Conservation (phyloP, 1,140 invertebrate species). For the Drosophila paulistorum region DNA sequence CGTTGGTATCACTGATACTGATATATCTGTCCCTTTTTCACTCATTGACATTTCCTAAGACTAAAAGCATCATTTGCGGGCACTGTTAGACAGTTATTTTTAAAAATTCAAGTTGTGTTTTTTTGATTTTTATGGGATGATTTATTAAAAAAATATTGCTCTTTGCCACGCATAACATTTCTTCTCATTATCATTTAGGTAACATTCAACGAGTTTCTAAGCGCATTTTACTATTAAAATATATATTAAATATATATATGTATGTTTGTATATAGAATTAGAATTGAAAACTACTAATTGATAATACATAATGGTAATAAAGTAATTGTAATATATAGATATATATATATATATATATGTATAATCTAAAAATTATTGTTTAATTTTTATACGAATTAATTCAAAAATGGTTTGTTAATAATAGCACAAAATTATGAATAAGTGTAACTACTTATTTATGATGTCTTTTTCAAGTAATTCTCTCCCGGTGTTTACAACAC, state of each 20-base stretch:
- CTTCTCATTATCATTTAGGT: constrained; percentile 40
- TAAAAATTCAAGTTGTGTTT: neutral
- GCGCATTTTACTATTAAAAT: constrained; percentile 56
- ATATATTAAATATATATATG: constrained; percentile 28
- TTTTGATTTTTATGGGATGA: constrained; percentile 31
- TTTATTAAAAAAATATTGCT: constrained; percentile 81
- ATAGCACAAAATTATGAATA: constrained; percentile 46
- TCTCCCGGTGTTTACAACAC: constrained; percentile 80
- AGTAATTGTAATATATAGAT: constrained; percentile 36
- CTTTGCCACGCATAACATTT: constrained; percentile 71
- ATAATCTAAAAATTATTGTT: constrained; percentile 59
- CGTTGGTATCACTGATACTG: too few species aligned
- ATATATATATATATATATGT: constrained; percentile 18
- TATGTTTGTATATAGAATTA: constrained; percentile 11
- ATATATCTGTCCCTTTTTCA: neutral
- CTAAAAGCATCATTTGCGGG: neutral
- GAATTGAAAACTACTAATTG: constrained; percentile 42
- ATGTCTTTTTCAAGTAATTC: constrained; percentile 69
- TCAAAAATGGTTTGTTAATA: constrained; percentile 41
- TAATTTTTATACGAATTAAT: constrained; percentile 32
- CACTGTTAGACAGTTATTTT: neutral
- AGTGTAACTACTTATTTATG: constrained; percentile 63
- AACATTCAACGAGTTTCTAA: constrained; percentile 67
- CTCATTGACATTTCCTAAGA: neutral
- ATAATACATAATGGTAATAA: constrained; percentile 74